Evolutionary conservation across 2,113 vertebrate species (phyloP), one percentile per base, ranked within the genome.

Genomic region (Myodes glareolus): DNA sequence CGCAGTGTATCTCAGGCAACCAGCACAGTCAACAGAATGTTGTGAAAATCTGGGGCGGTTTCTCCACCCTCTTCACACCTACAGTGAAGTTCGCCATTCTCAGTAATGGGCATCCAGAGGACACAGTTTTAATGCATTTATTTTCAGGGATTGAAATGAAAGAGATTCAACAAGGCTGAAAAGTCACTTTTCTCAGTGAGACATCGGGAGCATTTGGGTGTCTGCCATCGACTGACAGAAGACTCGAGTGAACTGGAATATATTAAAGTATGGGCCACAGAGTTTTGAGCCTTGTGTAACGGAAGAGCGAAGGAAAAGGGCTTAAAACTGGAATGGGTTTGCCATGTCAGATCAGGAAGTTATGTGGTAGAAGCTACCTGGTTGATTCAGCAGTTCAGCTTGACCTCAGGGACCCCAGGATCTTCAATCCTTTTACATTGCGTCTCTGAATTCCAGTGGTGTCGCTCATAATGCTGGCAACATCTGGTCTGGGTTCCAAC

Each of bases 301-400:
- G 92, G 72, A 97, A 96, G 17, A 85, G 7, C 2, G 50, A 91
- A 70, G 55, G 75, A 42, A 58, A 95, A 68, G 50, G 81, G 95
- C 76, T 7, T 31, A 31, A 96, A 92, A 39, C 39, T 72, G 36
- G 17, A 68, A 75, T 90, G 21, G 3, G 73, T 42, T 33, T n/a
- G n/a, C 47, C 45, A 85, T 47, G 31, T 81, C 65, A 80, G 13
- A 55, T 5, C 0, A 67, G 27, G 39, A 86, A 75, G 23, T n/a
- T 58, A 84, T 14, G 36, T 67, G 29, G 29, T 84, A 27, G 76
- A 7, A 87, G 16, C 33, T 77, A 39, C 36, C 68, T 45, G 55
- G 45, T 29, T 88, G 77, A 72, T n/a, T 33, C 25, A 82, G 78
- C 61, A 50, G 2, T 39, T 77, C 67, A 72, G 27, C 65, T 16